These are phyloP conservation scores for Genyomyrus donnyi DNA, from an alignment of 2,113 vertebrate genomes.

Conservation along the genomic window DNA sequence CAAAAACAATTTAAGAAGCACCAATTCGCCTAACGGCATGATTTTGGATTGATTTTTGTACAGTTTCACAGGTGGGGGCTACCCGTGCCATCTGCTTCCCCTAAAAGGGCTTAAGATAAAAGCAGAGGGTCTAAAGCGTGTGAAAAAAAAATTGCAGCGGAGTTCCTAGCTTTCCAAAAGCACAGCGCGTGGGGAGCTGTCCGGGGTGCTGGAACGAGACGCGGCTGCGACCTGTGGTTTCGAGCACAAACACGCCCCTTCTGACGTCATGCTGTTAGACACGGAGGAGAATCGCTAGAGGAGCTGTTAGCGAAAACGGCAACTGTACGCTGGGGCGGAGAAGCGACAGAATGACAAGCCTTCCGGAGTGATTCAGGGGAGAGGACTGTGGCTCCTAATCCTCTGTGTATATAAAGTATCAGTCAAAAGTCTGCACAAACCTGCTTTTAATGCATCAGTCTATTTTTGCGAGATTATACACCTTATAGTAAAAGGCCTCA, in stretches of 20 bases:
- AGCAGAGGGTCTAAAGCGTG: background rate
- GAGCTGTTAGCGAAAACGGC: background rate
- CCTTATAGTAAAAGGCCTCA: background rate
- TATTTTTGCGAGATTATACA: background rate
- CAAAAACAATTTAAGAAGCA: background rate
- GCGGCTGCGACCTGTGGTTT: background rate
- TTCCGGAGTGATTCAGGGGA: background rate
- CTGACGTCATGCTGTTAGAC: background rate
- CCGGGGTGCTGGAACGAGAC: background rate
- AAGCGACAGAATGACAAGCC: background rate
- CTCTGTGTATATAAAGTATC: background rate
- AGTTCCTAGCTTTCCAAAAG: background rate
- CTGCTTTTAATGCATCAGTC: background rate
- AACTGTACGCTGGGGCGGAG: background rate
- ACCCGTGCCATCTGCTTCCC: background rate
- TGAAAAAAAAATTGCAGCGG: background rate
- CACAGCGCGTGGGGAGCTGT: background rate
- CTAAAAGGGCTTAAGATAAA: background rate
- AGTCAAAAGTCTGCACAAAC: background rate
- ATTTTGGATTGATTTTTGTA: background rate
- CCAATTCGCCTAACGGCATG: background rate
- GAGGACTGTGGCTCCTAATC: background rate
- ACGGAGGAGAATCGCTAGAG: background rate
- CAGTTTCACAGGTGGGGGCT: background rate
- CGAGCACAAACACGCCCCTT: background rate